Evolutionary conservation across 2,113 vertebrate species (phyloP).

Genomic region (Chlorodrepanis virens): DNA sequence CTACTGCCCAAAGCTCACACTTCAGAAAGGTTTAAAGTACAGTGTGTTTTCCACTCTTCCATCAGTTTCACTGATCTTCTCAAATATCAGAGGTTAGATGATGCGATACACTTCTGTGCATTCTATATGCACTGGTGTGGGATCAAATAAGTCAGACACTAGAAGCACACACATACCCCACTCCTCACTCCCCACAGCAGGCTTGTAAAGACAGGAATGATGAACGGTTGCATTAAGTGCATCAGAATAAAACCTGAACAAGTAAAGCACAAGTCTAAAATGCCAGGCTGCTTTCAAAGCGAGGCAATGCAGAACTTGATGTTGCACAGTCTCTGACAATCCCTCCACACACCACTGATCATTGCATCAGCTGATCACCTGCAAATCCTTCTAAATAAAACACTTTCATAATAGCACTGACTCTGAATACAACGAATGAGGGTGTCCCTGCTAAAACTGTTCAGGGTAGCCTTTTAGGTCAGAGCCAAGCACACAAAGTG

Average conservation of each 20-base stretch:
- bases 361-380: not conserved
- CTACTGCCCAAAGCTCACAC: not conserved
- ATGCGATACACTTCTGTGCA: not conserved
- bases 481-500: not conserved
- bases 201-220: not conserved
- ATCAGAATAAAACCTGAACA: not conserved
- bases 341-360: rapidly evolving
- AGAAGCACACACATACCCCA: not conserved
- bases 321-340: not conserved
- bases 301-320: not conserved
- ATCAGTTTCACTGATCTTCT: not conserved
- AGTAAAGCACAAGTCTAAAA: not conserved
- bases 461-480: not conserved
- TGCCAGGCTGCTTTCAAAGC: not conserved
- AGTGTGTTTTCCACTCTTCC: not conserved
- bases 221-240: not conserved
- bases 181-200: not conserved
- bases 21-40: not conserved
- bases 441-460: not conserved
- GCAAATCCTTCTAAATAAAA: not conserved
- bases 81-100: not conserved
- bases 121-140: not conserved
- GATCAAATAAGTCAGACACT: not conserved
- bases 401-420: not conserved
- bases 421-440: not conserved